These are phyloP conservation scores for Gadus macrocephalus DNA, from an alignment of 2,113 vertebrate species.

Conservation along the genomic window DNA sequence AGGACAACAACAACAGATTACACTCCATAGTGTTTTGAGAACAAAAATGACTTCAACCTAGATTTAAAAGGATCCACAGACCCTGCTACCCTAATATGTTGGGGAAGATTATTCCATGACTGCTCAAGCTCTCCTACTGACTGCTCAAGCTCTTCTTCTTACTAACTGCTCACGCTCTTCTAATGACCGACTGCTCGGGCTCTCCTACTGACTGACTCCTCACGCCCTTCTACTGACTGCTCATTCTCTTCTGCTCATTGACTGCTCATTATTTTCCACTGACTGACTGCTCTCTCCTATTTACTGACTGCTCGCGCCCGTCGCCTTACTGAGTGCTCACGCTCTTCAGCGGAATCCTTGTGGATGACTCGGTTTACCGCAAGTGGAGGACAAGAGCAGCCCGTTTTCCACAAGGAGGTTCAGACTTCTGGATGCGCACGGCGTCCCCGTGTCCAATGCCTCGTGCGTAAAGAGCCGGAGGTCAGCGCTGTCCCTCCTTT, in stretches of 20 bases:
- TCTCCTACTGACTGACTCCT: neutral
- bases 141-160: too few species aligned
- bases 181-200: too few species aligned
- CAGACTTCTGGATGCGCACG: slow-evolving; percentile 8
- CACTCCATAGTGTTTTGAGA: too few species aligned
- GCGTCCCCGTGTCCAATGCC: slow-evolving; percentile 17
- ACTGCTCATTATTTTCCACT: neutral
- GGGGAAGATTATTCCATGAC: too few species aligned
- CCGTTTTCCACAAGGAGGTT: neutral
- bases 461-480: slow-evolving; percentile 28
- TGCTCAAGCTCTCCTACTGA: too few species aligned
- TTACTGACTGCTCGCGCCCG: neutral
- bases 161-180: too few species aligned
- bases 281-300: neutral
- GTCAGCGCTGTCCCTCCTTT: too few species aligned
- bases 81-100: too few species aligned
- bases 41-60: too few species aligned
- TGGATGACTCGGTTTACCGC: slow-evolving; percentile 6
- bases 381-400: too few species aligned
- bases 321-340: neutral
- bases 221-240: neutral
- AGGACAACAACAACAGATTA: too few species aligned
- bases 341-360: neutral
- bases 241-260: neutral
- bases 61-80: too few species aligned